phyloP scores from a whole-genome alignment of 2,113 vertebrate species.

The Rhagologus leucostigma region DNA sequence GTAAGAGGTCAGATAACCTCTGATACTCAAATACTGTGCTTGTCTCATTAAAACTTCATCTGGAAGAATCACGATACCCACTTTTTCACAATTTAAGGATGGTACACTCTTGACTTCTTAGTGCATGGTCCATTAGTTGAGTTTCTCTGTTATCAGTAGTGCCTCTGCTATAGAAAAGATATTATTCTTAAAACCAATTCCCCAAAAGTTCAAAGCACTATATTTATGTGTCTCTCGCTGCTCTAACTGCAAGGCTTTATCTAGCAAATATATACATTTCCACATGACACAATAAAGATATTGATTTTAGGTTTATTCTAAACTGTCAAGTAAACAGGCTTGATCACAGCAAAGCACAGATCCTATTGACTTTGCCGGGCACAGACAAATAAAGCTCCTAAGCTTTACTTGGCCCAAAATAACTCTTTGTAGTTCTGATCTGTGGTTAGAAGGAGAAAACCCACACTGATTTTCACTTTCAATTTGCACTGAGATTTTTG shows the following conservation, averaged over 20 bases:
- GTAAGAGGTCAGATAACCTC: neutral
- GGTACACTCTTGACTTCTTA: neutral
- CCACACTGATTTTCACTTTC: neutral
- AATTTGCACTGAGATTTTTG: neutral
- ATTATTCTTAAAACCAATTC: neutral
- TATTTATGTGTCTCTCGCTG: neutral
- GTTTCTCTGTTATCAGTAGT: neutral
- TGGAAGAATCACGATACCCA: neutral
- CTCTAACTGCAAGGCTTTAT: neutral
- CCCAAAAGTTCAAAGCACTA: neutral
- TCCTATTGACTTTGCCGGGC: neutral
- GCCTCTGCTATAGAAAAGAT: neutral
- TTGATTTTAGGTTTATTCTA: conserved; percentile 18
- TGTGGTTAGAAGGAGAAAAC: neutral
- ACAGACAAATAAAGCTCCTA: neutral
- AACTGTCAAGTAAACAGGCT: conserved; percentile 5
- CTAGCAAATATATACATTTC: neutral
- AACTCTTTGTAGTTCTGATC: neutral
- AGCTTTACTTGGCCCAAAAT: neutral
- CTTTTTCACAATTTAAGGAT: neutral
- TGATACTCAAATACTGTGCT: neutral
- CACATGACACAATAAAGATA: conserved; percentile 14
- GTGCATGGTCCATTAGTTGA: neutral
- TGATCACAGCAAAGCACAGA: neutral
- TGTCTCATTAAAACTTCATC: neutral